A percentile compares a stretch with the other conserved stretches of the same genome.
These are phyloP conservation scores for Geophilus truncorum DNA, from an alignment of 2,888 invertebrate species.

Conservation along the genomic window DNA sequence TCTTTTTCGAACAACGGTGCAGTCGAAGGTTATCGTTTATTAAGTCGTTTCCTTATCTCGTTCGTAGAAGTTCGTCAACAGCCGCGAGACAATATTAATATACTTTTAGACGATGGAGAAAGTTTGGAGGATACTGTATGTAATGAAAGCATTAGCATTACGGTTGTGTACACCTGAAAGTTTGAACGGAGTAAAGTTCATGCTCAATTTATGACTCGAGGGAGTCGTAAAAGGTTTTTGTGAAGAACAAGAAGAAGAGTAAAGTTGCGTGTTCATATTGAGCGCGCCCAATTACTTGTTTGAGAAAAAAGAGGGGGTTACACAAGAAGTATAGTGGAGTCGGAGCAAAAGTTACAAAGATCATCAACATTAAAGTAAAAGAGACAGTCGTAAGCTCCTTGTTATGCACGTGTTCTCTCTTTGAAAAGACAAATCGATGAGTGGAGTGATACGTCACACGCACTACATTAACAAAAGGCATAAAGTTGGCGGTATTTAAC, in stretches of 20 bases:
- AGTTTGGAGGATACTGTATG: not conserved
- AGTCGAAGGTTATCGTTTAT: slow-evolving; percentile 2
- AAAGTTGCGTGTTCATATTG: slow-evolving; percentile 5
- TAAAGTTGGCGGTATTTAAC: slow-evolving; percentile 9
- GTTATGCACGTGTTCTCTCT: not conserved
- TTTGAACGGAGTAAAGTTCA: not conserved
- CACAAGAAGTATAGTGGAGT: no score
- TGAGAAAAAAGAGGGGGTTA: not conserved
- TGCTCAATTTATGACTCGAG: slow-evolving; percentile 1
- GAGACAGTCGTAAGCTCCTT: not conserved
- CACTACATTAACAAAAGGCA: slow-evolving; percentile 17
- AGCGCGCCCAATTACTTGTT: not conserved
- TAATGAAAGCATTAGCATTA: not conserved
- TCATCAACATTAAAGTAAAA: slow-evolving; percentile 17
- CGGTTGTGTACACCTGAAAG: not conserved
- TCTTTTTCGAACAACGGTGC: not conserved
- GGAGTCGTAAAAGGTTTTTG: slow-evolving; percentile 11
- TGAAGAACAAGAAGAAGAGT: not conserved
- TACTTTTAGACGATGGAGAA: not conserved
- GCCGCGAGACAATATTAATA: not conserved
- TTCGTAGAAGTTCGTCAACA: not conserved
- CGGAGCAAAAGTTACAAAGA: slow-evolving; percentile 1
- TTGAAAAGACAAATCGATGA: not conserved
- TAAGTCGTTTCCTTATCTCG: not conserved
- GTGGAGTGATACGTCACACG: not conserved